Base-by-base conservation (phyloP, 2,888 invertebrate genomes). In the Platycnemis pennipes region DNA sequence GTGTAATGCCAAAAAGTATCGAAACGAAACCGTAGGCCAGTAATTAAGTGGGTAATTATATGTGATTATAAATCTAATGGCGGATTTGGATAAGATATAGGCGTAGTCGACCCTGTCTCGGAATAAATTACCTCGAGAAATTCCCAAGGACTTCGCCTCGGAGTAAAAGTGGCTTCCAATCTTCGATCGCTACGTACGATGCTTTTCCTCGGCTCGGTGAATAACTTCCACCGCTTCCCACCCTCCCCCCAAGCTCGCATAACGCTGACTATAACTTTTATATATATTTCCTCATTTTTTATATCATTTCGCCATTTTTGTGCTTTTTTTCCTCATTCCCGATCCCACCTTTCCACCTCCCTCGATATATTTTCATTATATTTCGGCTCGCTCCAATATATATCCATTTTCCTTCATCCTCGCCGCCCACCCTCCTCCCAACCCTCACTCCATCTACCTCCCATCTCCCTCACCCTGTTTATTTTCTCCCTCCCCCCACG, bases 361-460 rank as follows among this genome's bases (percentile, higher is more conserved):
- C 89, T 91, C 89, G 89, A 69, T 91, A 91, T 91, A 91, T 91
- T 91, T 91, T 91, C 91, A 91, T 91, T 91, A 91, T 91, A 91
- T 91, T 91, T 91, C 91, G 89, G 53, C 89, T 42, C 89, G 91
- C 91, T 91, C 91, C 91, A 91, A 91, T 91, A 91, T 91, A 91
- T 91, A 91, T 63, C 91, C 91, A 91, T 91, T 91, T 91, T 91
- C 91, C 63, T 91, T 91, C 63, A 45, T 26, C 63, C 91, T 53
- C 22, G 26, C 56, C 56, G 2, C 46, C 63, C n/a, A 19, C 63
- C 91, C 44, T 44, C 42, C 42, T 37, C 56, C 13, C 26, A 31
- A 0, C 91, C 91, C 63, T 56, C 2, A 42, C 91, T 44, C 45
- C 91, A 42, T 42, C 56, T 42, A 22, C 87, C 87, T 37, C 56